Evolutionary conservation across 2,113 vertebrate genomes (phyloP), one percentile per base, ranked within the genome.

Genomic region (Tautogolabrus adspersus): DNA sequence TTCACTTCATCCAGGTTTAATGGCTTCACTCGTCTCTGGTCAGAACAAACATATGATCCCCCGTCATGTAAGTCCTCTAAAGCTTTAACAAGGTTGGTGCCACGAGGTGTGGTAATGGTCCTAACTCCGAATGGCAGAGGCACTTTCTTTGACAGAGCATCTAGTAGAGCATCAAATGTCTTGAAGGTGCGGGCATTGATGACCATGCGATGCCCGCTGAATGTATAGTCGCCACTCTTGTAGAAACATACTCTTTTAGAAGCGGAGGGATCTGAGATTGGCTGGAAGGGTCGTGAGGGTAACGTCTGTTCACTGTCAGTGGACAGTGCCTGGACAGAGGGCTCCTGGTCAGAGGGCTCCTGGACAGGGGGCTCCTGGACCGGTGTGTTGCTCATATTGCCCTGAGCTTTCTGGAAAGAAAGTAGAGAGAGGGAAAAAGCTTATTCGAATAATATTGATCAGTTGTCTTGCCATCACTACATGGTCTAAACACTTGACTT

Each of bases 111-210:
- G 71, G 95, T 97, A 79, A 99, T 97, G 86, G 95, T 99, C 71
- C 98, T 93, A 51, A 99, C 97, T n/a, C 98, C 97, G 55, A 99
- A 99, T 8, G 97, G 95, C 60, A 99, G 89, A 0, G 98, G 97
- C 62, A 99, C 97, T 87, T 96, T 95, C 73, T 94, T 95, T 62
- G 97, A 98, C 75, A 99, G 93, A 75, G 91, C 94, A 26, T 99
- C 98, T 75, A 99, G 90, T 44, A 99, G 88, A 19, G 96, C 95
- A 46, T 98, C 97, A 74, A 98, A 98, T 0, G 97, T 96, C 91
- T 98, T 99, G 75, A 97, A 98, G 40, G 96, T 96, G 0, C 96
- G 95, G 38, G 89, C 95, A 30, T 95, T 98, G 82, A 99, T 91
- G 38, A 97, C 95, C 92, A 98, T 94, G 75, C 94, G 95, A 77